Evolutionary conservation across 1,140 invertebrate genomes (phyloP).

Genomic region (Drosophila virilis): DNA sequence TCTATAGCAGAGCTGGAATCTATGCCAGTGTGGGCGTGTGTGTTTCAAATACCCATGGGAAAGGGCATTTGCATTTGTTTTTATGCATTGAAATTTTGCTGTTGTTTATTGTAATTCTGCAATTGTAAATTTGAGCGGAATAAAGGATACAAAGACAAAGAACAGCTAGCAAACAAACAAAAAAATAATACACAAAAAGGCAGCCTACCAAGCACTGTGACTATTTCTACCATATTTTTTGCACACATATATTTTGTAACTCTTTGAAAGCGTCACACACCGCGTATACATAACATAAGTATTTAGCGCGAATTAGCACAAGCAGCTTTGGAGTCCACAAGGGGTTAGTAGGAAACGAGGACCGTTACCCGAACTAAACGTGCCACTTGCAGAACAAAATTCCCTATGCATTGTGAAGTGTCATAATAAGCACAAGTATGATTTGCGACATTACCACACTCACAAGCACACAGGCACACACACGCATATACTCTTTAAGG

Average conservation of each 20-base stretch:
- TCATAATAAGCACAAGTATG: slow-evolving; percentile 48
- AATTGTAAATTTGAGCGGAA: slow-evolving; percentile 48
- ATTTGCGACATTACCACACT: slow-evolving; percentile 42
- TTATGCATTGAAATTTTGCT: slow-evolving; percentile 60
- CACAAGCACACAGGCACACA: slow-evolving; percentile 8
- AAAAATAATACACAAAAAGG: slow-evolving; percentile 1
- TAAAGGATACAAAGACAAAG: slow-evolving; percentile 50
- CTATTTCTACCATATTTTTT: slow-evolving; percentile 12
- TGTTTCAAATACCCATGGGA: slow-evolving; percentile 45
- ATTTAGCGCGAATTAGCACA: slow-evolving; percentile 47
- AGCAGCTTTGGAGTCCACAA: slow-evolving; percentile 19
- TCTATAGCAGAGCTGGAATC: neutral
- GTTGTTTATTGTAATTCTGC: slow-evolving; percentile 65
- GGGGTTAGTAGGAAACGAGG: slow-evolving; percentile 14
- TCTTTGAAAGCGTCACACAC: slow-evolving; percentile 23
- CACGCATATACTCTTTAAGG: slow-evolving; percentile 4
- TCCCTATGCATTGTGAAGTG: slow-evolving; percentile 53
- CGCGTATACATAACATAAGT: slow-evolving; percentile 23
- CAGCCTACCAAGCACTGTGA: neutral
- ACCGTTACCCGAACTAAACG: slow-evolving; percentile 42
- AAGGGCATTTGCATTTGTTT: slow-evolving; percentile 66
- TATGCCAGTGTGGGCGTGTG: slow-evolving; percentile 19
- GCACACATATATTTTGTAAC: slow-evolving; percentile 2
- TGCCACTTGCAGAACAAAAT: slow-evolving; percentile 42
- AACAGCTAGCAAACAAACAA: slow-evolving; percentile 23